phyloP scores from a whole-genome alignment of 2,113 vertebrate species.

The Amblyopsis rosae region DNA sequence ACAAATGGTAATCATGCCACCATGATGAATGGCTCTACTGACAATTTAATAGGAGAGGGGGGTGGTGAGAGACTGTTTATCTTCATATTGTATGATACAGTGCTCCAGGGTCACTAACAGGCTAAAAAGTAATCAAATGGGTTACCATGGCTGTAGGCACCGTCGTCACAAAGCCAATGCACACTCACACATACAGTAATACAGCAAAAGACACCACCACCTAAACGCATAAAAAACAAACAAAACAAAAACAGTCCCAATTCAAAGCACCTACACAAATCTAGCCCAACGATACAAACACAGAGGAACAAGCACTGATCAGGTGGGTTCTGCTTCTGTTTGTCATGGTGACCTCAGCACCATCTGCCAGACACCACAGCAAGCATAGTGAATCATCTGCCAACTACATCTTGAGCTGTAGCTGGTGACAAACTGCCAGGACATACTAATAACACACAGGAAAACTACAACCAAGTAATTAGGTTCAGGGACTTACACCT shows the following conservation, averaged over 20 bases:
- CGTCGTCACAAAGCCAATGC: slow-evolving; percentile 4
- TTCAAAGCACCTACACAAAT: too few species aligned
- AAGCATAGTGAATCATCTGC: background rate
- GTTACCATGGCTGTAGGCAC: slow-evolving; percentile 38
- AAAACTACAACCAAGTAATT: too few species aligned
- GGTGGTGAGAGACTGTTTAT: slow-evolving; percentile 28
- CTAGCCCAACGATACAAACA: too few species aligned
- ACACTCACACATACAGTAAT: background rate
- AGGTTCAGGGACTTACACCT: too few species aligned
- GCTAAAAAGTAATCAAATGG: slow-evolving; percentile 63
- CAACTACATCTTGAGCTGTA: background rate
- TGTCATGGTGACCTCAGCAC: background rate
- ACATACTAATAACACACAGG: too few species aligned
- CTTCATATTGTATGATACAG: slow-evolving; percentile 39
- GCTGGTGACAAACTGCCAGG: too few species aligned
- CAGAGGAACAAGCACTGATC: background rate
- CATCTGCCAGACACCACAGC: background rate
- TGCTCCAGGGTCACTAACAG: slow-evolving; percentile 57
- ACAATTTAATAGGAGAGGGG: slow-evolving; percentile 7
- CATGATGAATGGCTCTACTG: background rate
- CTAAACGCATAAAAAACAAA: too few species aligned
- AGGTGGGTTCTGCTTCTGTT: background rate
- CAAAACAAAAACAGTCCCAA: too few species aligned
- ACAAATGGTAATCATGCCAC: background rate
- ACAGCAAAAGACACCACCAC: background rate